phyloP scores from a whole-genome alignment of 2,888 invertebrate species.

The Stramonita haemastoma region DNA sequence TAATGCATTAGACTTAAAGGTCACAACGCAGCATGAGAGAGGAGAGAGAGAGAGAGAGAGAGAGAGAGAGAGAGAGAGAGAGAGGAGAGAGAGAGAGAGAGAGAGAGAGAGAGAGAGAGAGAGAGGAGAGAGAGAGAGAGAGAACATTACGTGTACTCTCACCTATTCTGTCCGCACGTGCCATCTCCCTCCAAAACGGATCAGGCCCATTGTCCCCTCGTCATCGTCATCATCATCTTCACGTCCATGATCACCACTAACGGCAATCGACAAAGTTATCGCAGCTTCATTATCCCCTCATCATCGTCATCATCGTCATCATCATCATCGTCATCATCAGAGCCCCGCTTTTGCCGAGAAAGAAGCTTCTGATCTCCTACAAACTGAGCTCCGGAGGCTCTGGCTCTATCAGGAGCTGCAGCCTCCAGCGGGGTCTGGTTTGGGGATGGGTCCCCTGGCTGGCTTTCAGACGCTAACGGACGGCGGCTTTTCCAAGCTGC shows the following conservation, averaged over 20 bases:
- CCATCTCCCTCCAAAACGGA: background rate
- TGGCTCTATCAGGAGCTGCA: too few species aligned
- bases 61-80: constrained; percentile 19
- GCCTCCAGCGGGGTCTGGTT: too few species aligned
- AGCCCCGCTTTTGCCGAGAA: background rate
- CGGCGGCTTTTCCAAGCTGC: too few species aligned
- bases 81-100: constrained; percentile 21
- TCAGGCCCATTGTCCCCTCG: background rate
- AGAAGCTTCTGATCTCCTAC: background rate
- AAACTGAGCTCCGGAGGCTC: too few species aligned
- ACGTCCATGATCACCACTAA: background rate
- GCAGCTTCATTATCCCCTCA: too few species aligned
- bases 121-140: background rate
- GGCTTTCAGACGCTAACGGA: too few species aligned
- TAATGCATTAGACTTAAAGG: background rate
- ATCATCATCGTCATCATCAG: background rate
- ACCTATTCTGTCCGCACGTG: background rate
- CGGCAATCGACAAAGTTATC: too few species aligned
- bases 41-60: background rate
- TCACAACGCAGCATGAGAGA: background rate
- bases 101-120: constrained; percentile 19
- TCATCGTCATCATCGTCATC: too few species aligned
- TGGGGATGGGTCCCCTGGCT: too few species aligned
- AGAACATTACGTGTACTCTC: background rate
- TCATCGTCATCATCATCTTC: background rate